phyloP scores from a whole-genome alignment of 2,888 invertebrate species.

The Lymantria monacha region DNA sequence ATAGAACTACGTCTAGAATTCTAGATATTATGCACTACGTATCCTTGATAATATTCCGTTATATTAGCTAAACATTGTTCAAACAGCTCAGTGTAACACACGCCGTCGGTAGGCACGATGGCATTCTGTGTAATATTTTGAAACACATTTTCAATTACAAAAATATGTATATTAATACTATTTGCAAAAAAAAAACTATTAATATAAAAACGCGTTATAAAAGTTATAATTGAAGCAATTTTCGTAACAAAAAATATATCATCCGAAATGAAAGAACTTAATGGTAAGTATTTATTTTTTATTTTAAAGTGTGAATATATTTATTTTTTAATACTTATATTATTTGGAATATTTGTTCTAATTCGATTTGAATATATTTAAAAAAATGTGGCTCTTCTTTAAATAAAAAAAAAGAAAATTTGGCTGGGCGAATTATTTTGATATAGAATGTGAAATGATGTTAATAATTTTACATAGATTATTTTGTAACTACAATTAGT shows the following conservation, averaged over 20 bases:
- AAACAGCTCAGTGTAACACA: slow-evolving; percentile 30
- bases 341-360: no score
- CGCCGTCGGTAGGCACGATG: slow-evolving; percentile 9
- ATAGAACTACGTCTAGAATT: not conserved
- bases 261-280: slow-evolving; percentile 1
- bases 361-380: no score
- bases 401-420: no score
- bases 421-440: no score
- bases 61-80: slow-evolving; percentile 33
- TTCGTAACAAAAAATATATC: not conserved
- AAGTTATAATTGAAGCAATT: not conserved
- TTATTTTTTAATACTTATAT: no score
- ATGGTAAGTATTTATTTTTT: slow-evolving; percentile 2
- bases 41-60: slow-evolving; percentile 18
- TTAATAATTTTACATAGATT: no score
- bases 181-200: not conserved
- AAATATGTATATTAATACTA: not conserved
- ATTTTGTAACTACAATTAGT: no score
- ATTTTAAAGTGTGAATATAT: no score
- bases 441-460: no score
- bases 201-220: not conserved
- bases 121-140: not conserved
- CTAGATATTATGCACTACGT: slow-evolving; percentile 1
- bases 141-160: not conserved
- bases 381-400: no score